Evolutionary conservation across 1,140 invertebrate species (phyloP).

Genomic region (Cydia pomonella): DNA sequence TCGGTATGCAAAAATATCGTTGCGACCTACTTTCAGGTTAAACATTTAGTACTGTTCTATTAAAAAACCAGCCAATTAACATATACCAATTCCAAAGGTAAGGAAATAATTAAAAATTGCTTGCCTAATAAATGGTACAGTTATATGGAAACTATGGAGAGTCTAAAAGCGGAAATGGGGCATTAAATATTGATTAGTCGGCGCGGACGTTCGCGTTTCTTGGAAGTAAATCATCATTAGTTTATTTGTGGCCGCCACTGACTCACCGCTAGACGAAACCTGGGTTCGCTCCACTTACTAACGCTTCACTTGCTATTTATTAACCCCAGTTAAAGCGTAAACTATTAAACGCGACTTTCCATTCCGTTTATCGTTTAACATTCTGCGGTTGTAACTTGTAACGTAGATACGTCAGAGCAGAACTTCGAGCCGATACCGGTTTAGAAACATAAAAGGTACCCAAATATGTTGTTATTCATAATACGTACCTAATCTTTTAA

Average conservation of each 20-base stretch:
- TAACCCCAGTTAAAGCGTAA: conserved; percentile 19
- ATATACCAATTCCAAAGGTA: neutral
- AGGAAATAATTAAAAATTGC: neutral
- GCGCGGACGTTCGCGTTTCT: conserved; percentile 40
- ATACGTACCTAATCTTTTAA: neutral
- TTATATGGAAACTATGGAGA: conserved; percentile 10
- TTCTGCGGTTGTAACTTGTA: neutral
- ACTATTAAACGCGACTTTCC: conserved; percentile 4
- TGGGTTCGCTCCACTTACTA: conserved; percentile 22
- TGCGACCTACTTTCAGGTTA: too few species aligned
- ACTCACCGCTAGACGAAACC: conserved; percentile 30
- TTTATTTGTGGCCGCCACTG: conserved; percentile 38
- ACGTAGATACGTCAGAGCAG: neutral
- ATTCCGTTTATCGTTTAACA: neutral
- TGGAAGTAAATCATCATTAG: conserved; percentile 38
- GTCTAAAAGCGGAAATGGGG: conserved; percentile 44
- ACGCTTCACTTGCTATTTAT: conserved; percentile 30
- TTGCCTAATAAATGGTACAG: neutral
- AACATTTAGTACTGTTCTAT: too few species aligned
- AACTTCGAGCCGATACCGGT: neutral
- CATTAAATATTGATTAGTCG: conserved; percentile 49
- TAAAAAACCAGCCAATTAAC: too few species aligned
- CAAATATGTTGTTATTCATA: neutral
- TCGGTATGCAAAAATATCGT: too few species aligned
- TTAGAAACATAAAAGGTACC: neutral